phyloP scores from a whole-genome alignment of 2,113 vertebrate genomes.

The Albula glossodonta region DNA sequence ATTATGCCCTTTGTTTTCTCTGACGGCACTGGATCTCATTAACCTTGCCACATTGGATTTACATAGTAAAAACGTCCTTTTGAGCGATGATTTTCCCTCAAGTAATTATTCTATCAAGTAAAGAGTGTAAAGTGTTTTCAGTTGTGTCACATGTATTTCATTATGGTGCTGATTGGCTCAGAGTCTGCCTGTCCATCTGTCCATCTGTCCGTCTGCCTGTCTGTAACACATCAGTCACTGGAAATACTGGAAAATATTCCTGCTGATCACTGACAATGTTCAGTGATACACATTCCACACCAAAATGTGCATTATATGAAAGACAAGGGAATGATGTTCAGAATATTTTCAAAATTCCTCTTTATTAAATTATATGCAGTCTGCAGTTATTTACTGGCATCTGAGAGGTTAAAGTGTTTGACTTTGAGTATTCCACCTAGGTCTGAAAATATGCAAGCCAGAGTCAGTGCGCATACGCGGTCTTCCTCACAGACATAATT shows the following conservation, averaged over 20 bases:
- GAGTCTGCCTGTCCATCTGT: neutral
- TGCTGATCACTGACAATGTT: too few relatives aligned
- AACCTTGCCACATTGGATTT: neutral
- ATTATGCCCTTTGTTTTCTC: neutral
- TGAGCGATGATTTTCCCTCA: neutral
- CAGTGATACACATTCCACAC: too few relatives aligned
- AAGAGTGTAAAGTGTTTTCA: neutral
- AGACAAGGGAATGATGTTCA: too few relatives aligned
- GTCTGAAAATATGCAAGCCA: too few relatives aligned
- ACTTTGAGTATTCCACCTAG: too few relatives aligned
- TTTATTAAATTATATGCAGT: too few relatives aligned
- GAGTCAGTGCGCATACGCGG: neutral
- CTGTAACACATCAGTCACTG: neutral
- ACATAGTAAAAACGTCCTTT: neutral
- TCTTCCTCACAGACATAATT: neutral
- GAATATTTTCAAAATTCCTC: too few relatives aligned
- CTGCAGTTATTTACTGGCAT: too few relatives aligned
- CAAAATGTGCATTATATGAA: too few relatives aligned
- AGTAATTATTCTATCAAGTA: neutral
- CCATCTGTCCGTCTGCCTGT: neutral
- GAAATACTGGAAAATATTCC: too few relatives aligned
- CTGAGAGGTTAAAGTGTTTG: too few relatives aligned
- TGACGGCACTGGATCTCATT: neutral
- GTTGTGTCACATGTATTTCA: neutral
- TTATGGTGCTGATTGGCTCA: neutral